Evolutionary conservation across 2,888 invertebrate genomes (phyloP), one percentile per base, ranked within the genome.

Genomic region (Drosophila recens): DNA sequence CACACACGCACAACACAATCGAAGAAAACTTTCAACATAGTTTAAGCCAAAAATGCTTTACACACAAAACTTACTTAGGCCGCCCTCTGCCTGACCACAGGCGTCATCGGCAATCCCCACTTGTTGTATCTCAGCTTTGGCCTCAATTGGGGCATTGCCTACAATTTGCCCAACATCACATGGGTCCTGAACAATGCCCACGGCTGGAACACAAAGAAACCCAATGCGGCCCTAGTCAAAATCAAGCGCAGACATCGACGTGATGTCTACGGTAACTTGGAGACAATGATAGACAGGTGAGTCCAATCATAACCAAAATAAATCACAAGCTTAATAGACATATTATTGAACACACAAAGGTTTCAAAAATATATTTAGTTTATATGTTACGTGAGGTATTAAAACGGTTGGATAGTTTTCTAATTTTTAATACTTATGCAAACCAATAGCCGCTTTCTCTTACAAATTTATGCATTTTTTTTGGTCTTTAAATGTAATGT

Each of bases 121-220:
- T 93, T 93, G 0, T 94, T 94, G 3, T 94, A 94, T 59, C 94
- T 95, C 76, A 94, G 95, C 11, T 94, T 95, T 82, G 95, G 95
- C 5, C 86, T 96, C 30, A 96, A 95, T 92, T 95, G 95, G 95
- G 96, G 95, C 51, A 93, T 96, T 45, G 95, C 96, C 0, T 96
- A 95, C 67, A 94, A 95, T 58, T 89, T 95, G 56, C 95, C 95
- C 0, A 95, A 95, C 71, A 91, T 92, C 23, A 94, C 94, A 0
- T 94, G 94, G 90, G 93, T 94, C 0, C 90, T 93, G 61, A 92
- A 94, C 11, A 82, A 90, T 67, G 85, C 83, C n/a, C 76, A 90
- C 40, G 91, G 88, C 13, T 89, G 90, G 63, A 79, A 72, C 49
- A 75, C 70, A 46, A 79, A 51, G 67, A 82, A 80, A 27, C 69